Conservation (phyloP, 2,113 vertebrate genomes). For the Cervus canadensis region DNA sequence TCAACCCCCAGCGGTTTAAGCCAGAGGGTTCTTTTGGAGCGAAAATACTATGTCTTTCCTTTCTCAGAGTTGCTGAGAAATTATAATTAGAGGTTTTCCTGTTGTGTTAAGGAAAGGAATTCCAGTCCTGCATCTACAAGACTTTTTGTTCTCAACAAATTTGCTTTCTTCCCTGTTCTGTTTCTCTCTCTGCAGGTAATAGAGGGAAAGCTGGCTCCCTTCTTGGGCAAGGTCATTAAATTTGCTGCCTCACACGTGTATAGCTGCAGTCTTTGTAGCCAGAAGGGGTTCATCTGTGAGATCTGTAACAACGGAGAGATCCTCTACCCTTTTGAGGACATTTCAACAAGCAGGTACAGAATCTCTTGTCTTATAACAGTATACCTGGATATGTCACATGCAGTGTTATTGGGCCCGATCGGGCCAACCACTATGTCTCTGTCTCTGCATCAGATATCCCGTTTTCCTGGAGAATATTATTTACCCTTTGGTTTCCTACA, state of each 20-base stretch:
- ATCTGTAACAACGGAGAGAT: slow-evolving; percentile 96
- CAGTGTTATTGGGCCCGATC: background rate
- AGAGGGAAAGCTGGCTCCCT: slow-evolving; percentile 96
- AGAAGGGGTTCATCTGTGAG: slow-evolving; percentile 99
- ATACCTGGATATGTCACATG: background rate
- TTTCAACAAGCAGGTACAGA: slow-evolving; percentile 92
- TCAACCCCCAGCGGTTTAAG: slow-evolving; percentile 30
- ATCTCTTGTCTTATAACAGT: slow-evolving; percentile 23
- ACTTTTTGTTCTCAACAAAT: background rate
- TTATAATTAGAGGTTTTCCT: slow-evolving; percentile 72
- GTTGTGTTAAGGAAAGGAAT: slow-evolving; percentile 57
- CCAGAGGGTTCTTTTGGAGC: slow-evolving; percentile 34
- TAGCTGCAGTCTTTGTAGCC: slow-evolving; percentile 96
- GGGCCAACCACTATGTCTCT: background rate
- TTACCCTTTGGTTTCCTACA: background rate
- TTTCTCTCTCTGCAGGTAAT: slow-evolving; percentile 88
- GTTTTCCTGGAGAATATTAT: background rate
- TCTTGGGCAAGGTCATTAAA: slow-evolving; percentile 97
- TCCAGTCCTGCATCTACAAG: slow-evolving; percentile 46
- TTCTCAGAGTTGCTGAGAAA: slow-evolving; percentile 62
- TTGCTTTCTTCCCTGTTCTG: slow-evolving; percentile 48
- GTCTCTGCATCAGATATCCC: background rate
- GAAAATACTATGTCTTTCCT: slow-evolving; percentile 46
- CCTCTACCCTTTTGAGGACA: slow-evolving; percentile 98
- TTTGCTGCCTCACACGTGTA: slow-evolving; percentile 97